phyloP scores from a whole-genome alignment of 2,797 vertebrate genomes.

The Chelonia mydas region DNA sequence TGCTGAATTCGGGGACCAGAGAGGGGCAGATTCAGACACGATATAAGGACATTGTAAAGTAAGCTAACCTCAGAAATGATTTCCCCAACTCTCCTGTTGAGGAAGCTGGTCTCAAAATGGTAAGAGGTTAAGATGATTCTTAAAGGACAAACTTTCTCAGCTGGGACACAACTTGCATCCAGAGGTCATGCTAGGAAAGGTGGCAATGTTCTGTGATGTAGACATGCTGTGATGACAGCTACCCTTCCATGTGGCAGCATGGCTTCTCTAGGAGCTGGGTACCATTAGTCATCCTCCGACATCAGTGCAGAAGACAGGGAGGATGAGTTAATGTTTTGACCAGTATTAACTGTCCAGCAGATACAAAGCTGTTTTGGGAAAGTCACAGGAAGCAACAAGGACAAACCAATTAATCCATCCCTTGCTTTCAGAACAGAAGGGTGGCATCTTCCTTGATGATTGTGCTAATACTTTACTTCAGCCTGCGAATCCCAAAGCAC shows the following conservation, averaged over 20 bases:
- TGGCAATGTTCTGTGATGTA: background rate
- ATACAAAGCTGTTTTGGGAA: slow-evolving; percentile 10
- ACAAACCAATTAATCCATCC: accelerated
- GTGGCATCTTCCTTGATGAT: background rate
- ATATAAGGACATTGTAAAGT: background rate
- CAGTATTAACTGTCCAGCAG: background rate
- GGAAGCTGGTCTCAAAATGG: background rate
- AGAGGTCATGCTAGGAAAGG: accelerated
- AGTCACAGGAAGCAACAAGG: background rate
- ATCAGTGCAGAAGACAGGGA: background rate
- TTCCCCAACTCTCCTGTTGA: background rate
- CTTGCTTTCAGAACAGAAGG: background rate
- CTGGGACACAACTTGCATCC: accelerated
- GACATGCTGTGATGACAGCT: background rate
- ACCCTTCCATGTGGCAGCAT: background rate
- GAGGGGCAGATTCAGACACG: background rate
- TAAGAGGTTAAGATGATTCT: background rate
- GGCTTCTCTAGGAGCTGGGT: background rate
- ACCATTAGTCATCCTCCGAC: background rate
- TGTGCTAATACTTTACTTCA: background rate
- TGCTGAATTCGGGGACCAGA: background rate
- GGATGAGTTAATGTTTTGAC: background rate
- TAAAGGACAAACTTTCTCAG: background rate
- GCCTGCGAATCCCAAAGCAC: background rate
- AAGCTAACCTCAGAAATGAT: accelerated